Percentiles rank a stretch among this genome's conserved stretches.
Conservation (phyloP, 2,113 vertebrate genomes). For the Poeciliopsis turrubarensis region DNA sequence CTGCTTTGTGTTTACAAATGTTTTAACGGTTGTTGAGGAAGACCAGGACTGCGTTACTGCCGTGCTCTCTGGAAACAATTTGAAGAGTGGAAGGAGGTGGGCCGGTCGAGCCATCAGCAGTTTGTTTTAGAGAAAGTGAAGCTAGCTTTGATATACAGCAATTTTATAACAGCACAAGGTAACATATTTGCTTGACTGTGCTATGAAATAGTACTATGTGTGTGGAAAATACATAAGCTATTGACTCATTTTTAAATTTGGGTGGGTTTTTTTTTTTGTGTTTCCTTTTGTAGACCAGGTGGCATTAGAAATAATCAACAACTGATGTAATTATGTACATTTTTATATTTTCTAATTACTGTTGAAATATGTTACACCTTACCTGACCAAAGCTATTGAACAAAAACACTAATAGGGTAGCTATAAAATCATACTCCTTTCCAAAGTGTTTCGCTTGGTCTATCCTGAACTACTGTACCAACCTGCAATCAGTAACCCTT, state of each 20-base stretch:
- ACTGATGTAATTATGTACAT: not conserved
- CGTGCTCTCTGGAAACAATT: slow-evolving; percentile 14
- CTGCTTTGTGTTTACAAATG: slow-evolving; percentile 64
- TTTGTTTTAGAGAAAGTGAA: slow-evolving; percentile 28
- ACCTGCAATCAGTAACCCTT: too few species aligned
- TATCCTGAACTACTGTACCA: too few species aligned
- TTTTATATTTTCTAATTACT: not conserved
- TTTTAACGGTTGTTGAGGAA: slow-evolving; percentile 63
- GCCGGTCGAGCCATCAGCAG: slow-evolving; percentile 25
- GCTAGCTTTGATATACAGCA: not conserved
- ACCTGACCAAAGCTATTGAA: too few species aligned
- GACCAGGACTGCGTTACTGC: slow-evolving; percentile 21
- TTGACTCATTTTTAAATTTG: too few species aligned
- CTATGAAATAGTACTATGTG: too few species aligned
- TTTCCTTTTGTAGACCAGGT: not conserved
- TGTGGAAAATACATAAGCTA: too few species aligned
- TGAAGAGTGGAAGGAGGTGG: slow-evolving; percentile 18
- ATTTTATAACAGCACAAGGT: too few species aligned
- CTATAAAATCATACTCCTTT: too few species aligned
- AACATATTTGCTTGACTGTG: too few species aligned
- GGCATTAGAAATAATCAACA: not conserved
- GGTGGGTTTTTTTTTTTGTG: too few species aligned
- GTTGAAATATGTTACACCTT: not conserved
- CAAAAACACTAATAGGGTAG: too few species aligned
- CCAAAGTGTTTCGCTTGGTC: too few species aligned